Base-by-base conservation (phyloP, 2,888 invertebrate genomes). In the Mechanitis mazaeus region DNA sequence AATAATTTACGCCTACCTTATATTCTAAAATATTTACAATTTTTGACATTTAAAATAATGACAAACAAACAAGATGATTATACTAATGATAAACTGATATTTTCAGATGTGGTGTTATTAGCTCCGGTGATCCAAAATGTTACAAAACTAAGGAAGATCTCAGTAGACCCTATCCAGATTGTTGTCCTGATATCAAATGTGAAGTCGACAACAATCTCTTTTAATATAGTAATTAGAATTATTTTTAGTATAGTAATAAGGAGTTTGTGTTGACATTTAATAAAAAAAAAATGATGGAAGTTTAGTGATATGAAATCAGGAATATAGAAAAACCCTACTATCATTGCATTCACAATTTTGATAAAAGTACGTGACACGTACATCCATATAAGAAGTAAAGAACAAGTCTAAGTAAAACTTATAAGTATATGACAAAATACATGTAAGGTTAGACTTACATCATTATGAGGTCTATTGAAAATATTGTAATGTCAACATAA, bases 71-170 rank as follows among this genome's bases (percentile, higher is more conserved):
- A 20, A 20, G 20, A 20, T 20, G 20, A 20, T 20, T 20, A 12
- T 46, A 46, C 11, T 46, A 38, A 38, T 38, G 2, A 38, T 38
- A 6, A 2, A 38, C 20, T 9, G 9, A 9, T 9, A 42, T 64
- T 80, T 81, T 1, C 78, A 88, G 88, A 67, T 89, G 87, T 64
- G 84, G 80, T 0, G 28, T 59, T 0, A 72, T 81, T 0, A 2
- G 0, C 2, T 73, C 76, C 0, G 62, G 71, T 0, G 79, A 81
- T 33, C 68, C 71, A 0, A 75, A 79, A 12, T 86, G 87, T 61
- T 64, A 77, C 65, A 45, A 75, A 9, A 81, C 80, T 3, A 72
- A 77, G 0, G 63, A 6, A 45, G 83, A 87, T 54, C 61, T 71
- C 1, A 79, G 72, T 20, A 78, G 75, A 63, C 77, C 81, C 0